Conservation (phyloP, 2,797 vertebrate species). For the Malacoraja senta region DNA sequence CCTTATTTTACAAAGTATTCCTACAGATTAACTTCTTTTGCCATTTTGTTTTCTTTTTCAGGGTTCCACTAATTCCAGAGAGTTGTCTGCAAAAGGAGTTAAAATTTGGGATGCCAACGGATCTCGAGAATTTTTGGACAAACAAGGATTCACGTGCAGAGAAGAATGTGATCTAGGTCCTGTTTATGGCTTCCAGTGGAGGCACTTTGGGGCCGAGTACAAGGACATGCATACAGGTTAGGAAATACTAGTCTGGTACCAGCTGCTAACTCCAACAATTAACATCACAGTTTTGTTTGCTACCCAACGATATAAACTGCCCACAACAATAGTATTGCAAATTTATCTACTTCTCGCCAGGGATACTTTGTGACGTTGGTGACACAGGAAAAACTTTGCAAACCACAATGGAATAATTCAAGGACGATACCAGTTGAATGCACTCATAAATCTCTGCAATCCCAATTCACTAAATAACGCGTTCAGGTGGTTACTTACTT, state of each 20-base stretch:
- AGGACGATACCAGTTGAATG: too few species aligned
- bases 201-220: constrained; percentile 93
- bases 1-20: neutral
- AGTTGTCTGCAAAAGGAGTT: constrained; percentile 85
- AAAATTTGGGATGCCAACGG: constrained; percentile 97
- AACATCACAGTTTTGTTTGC: too few species aligned
- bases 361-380: too few species aligned
- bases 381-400: too few species aligned
- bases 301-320: too few species aligned
- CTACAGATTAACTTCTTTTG: neutral
- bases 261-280: too few species aligned
- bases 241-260: neutral
- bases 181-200: constrained; percentile 95
- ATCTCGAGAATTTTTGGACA: constrained; percentile 81
- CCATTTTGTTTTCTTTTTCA: constrained; percentile 46
- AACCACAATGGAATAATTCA: too few species aligned
- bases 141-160: constrained; percentile 72
- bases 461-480: too few species aligned
- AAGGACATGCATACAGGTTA: constrained; percentile 83
- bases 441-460: too few species aligned
- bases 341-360: too few species aligned
- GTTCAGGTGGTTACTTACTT: too few species aligned
- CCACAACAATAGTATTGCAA: too few species aligned
- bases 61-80: constrained; percentile 93
- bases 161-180: constrained; percentile 93